Base-by-base conservation (phyloP, 2,797 vertebrate species). In the Scleropages formosus region DNA sequence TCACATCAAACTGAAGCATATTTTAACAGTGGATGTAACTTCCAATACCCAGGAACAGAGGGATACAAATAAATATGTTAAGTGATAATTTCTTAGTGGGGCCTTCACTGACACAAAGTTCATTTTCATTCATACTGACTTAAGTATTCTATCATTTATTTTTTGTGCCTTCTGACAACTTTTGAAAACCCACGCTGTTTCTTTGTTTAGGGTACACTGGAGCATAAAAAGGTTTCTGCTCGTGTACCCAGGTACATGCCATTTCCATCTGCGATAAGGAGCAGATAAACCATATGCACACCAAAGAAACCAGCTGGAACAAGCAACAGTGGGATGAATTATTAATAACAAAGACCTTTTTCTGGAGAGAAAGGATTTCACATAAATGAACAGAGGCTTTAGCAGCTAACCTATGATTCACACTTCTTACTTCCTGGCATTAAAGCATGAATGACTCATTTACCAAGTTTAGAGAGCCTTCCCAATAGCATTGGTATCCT, bases 341-440 rank as follows among this genome's bases (percentile, higher is more conserved):
- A 62, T 46, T 73, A 73, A 72, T 39, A 59, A 47, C n/a, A 63
- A 51, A 62, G 39, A 18, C 39, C 8, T 49, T 22, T 49, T 46
- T 47, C 66, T 22, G 18, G 66, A 46, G 71, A 27, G 12, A 49
- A 10, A 63, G 20, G n/a, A 16, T 60, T 46, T 31, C 12, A 62
- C 44, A 59, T 16, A 46, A 59, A 4, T 4, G 53, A 73, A 60
- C 31, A 22, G 53, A 44, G 60, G 56, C 53, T 13, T 20, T 56
- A 62, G 60, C 6, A 63, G 15, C 13, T 73, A 18, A 24, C 13
- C 59, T 49, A 51, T 49, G 20, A 51, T 31, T 39, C 39, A 39
- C 56, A 2, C 26, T 6, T 26, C 15, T 24, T 56, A 70, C 51
- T 71, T 56, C 11, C 8, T 56, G 26, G 24, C 24, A 11, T 69